Conservation (phyloP, 2,113 vertebrate genomes). For the Romanogobio albipinnatus region DNA sequence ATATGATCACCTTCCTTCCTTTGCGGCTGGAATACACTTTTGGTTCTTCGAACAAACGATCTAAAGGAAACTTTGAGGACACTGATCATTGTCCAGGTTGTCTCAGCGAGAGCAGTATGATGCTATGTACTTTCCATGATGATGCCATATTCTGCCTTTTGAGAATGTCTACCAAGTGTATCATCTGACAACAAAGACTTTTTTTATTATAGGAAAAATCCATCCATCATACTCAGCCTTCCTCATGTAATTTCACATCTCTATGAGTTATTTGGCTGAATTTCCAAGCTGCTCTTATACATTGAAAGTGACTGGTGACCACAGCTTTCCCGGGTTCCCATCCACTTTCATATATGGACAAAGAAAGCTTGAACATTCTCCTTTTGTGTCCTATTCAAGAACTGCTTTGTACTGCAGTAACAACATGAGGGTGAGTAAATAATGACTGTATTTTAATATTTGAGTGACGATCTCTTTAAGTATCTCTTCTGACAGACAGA, state of each 20-base stretch:
- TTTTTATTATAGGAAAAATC: background rate
- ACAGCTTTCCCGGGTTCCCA: background rate
- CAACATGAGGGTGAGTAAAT: background rate
- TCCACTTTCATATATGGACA: background rate
- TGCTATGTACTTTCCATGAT: conserved; percentile 1
- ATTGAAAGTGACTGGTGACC: background rate
- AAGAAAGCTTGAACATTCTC: background rate
- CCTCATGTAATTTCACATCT: background rate
- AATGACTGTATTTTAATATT: background rate
- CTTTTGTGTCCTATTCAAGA: conserved; percentile 29
- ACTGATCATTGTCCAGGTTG: background rate
- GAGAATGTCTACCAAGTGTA: conserved; percentile 57
- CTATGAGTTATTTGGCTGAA: background rate
- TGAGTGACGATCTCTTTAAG: conserved; percentile 10
- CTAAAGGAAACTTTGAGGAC: background rate
- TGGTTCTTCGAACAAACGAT: background rate
- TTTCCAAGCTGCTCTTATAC: background rate
- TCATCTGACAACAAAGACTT: conserved; percentile 10
- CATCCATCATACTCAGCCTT: background rate
- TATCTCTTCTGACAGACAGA: conserved; percentile 47
- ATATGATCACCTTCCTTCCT: background rate
- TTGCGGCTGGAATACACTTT: background rate
- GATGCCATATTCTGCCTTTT: background rate
- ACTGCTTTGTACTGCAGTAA: background rate
- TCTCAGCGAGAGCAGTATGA: background rate